Evolutionary conservation across 2,888 invertebrate genomes (phyloP), one percentile per base, ranked within the genome.

Genomic region (Geophilus truncorum): DNA sequence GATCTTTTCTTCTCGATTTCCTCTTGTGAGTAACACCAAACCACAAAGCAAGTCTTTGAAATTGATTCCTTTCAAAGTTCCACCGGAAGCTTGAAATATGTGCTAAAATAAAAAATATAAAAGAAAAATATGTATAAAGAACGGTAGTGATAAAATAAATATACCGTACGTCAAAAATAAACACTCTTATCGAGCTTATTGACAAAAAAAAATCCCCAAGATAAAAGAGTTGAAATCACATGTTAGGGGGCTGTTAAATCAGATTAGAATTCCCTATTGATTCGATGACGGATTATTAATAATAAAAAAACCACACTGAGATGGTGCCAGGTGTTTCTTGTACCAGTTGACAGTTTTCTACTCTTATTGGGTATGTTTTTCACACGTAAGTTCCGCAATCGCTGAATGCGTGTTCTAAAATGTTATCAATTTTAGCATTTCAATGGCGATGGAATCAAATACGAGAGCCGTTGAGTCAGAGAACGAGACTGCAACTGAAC

Each of bases 31-130:
- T 7, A 96, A 90, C 45, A 96, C 95, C 82, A 96, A 89, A 0
- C 95, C 95, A 86, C 94, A 94, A 34, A 96, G 89, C 30, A 96
- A 89, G 85, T 96, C 95, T 85, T 93, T 92, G 85, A 94, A 93
- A 77, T 91, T 90, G 83, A 96, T 92, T 40, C 96, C 96, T 85
- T 93, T 91, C 81, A 90, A 89, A 80, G 92, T 93, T 75, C 95
- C 95, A 25, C 96, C 95, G 87, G 94, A 95, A 57, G 94, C 94
- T 84, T 90, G 89, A 87, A 92, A 96, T 79, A 96, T 88, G 89
- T 93, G 91, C 89, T 90, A 85, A 34, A 87, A 86, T 80, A 77
- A 77, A 84, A 82, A 82, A 80, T 80, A 82, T 80, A 10, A 78
- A 78, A 84, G 82, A 82, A 80, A 81, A 82, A 81, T n/a, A 78